Base-by-base conservation (phyloP, 2,113 vertebrate genomes). In the Falco punctatus region DNA sequence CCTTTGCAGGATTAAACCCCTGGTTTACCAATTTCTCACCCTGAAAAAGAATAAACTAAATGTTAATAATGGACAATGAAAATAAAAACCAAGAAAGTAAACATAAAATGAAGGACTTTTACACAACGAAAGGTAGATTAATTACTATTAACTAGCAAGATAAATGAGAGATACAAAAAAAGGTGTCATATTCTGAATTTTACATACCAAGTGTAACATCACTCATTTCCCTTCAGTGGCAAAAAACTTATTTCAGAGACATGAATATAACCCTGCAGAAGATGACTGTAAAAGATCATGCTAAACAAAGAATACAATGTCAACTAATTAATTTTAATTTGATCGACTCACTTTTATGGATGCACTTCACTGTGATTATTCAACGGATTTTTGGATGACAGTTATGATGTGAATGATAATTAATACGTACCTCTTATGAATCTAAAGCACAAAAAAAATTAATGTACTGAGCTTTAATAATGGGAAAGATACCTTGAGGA, bases 321-420 rank as follows among this genome's bases (percentile, higher is more conserved):
- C 57, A 84, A 62, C 15, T 89, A 72, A 94, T 93, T 86, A 92
- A 84, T 96, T 95, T 92, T 91, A 86, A 93, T 95, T 92, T 94
- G 70, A 82, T 92, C 77, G 75, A 2, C 44, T 88, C 52, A 23
- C 54, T 75, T 86, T 73, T 61, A 49, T 49, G 72, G 61, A 13
- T 92, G 46, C 33, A 72, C 81, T 85, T 92, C 2, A 19, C 55
- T 88, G 64, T 81, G 82, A 93, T 93, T 83, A 66, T 88, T 94
- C 55, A 78, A 9, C 51, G 59, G 82, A 78, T 78, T 84, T 90
- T 71, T 83, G 82, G 18, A 65, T 93, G 57, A 52, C 88, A 92
- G 69, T 13, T 65, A 10, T 64, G 79, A 74, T 66, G 91, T 84
- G 94, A 93, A 79, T 91, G 55, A 21, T 75, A 91, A 96, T 86